A percentile compares a stretch with the other conserved stretches of the same genome.
phyloP scores from a whole-genome alignment of 2,797 vertebrate species.

The Poeciliopsis infans region DNA sequence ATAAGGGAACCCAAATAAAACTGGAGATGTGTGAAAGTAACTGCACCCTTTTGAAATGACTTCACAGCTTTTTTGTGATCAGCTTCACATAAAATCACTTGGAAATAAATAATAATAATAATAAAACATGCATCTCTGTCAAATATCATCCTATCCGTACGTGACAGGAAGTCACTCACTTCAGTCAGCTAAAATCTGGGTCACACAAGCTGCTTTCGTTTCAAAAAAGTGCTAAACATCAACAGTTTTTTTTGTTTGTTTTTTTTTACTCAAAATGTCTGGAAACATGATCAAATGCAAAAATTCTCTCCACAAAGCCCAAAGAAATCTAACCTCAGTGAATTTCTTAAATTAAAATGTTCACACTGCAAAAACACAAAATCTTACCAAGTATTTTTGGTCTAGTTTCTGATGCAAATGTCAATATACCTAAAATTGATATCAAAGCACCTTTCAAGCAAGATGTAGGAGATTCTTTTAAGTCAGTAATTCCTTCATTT shows the following conservation, averaged over 20 bases:
- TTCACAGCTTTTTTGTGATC: not conserved
- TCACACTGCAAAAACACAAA: not conserved
- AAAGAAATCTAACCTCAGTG: not conserved
- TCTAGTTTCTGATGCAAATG: too few relatives aligned
- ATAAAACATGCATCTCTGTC: not conserved
- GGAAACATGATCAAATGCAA: not conserved
- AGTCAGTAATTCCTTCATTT: too few relatives aligned
- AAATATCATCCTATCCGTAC: not conserved
- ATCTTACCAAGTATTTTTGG: too few relatives aligned
- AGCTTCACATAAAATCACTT: not conserved
- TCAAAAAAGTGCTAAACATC: not conserved
- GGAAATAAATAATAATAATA: too few relatives aligned
- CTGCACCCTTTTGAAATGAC: not conserved
- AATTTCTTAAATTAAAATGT: not conserved
- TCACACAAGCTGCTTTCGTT: not conserved
- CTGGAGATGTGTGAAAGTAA: not conserved
- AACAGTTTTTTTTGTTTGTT: not conserved
- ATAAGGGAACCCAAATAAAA: not conserved
- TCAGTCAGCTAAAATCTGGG: constrained; percentile 7
- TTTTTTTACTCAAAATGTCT: not conserved
- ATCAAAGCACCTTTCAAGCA: too few relatives aligned
- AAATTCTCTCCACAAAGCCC: not conserved
- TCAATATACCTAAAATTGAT: too few relatives aligned
- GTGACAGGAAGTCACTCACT: constrained; percentile 12
- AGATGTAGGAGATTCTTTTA: too few relatives aligned